Percentiles rank a stretch among this genome's conserved stretches.
These are phyloP conservation scores for Pseudochromis fuscus DNA, from an alignment of 2,797 vertebrate genomes.

Conservation along the genomic window DNA sequence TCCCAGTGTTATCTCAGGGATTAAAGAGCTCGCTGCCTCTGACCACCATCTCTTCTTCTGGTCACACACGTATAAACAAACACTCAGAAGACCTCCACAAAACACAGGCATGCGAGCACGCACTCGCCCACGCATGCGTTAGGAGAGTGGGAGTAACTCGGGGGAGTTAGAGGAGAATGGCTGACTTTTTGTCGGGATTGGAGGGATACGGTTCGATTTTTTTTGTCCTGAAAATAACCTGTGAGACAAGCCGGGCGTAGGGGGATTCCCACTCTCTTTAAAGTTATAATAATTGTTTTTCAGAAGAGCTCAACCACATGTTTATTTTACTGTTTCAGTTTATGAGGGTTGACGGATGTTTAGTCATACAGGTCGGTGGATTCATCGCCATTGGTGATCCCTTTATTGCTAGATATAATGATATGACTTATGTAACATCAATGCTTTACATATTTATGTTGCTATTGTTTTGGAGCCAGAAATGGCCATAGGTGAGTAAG, in stretches of 20 bases:
- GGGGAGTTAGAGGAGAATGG: slow-evolving; percentile 44
- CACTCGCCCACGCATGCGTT: slow-evolving; percentile 28
- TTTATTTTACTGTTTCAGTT: no score
- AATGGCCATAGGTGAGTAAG: no score
- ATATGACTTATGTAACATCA: no score
- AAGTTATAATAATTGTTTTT: background rate
- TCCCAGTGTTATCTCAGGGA: slow-evolving; percentile 81
- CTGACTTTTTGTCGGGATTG: slow-evolving; percentile 51
- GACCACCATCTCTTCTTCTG: slow-evolving; percentile 58
- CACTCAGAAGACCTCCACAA: slow-evolving; percentile 36
- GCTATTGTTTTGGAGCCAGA: no score
- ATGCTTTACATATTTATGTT: no score
- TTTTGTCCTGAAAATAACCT: slow-evolving; percentile 42
- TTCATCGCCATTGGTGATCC: slow-evolving; percentile 2
- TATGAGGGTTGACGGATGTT: no score
- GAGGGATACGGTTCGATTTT: slow-evolving; percentile 16
- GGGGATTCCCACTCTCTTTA: background rate
- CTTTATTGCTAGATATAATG: background rate
- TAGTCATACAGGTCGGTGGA: no score
- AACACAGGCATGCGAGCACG: slow-evolving; percentile 37
- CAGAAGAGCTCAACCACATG: background rate
- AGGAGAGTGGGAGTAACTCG: slow-evolving; percentile 19
- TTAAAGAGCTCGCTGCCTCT: slow-evolving; percentile 78
- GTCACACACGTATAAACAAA: slow-evolving; percentile 70
- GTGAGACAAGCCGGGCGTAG: background rate